Percentiles rank a stretch among this genome's conserved stretches.
Conservation (phyloP, 53 echinoderm and acorn worm species). For the Pentamera pediparva region DNA sequence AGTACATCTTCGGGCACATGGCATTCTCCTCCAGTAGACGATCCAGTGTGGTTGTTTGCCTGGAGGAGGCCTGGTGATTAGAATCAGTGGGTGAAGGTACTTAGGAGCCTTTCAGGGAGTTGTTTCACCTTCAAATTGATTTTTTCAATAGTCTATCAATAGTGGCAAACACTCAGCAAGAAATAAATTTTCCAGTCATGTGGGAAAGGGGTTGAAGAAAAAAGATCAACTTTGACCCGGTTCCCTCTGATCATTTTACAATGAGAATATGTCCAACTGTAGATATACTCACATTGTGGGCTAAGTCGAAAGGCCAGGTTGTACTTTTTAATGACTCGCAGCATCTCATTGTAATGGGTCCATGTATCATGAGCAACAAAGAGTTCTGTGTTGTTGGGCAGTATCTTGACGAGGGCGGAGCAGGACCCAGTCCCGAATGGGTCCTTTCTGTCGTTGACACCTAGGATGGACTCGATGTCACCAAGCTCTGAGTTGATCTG, state of each 20-base stretch:
- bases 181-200: not conserved
- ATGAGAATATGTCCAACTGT: too few relatives aligned
- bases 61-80: too few relatives aligned
- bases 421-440: constrained; percentile 53
- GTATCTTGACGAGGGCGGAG: constrained; percentile 84
- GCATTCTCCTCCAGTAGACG: too few relatives aligned
- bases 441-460: constrained; percentile 20
- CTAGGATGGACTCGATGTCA: constrained; percentile 64
- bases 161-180: not conserved
- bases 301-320: constrained; percentile 59
- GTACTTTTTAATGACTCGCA: constrained; percentile 80
- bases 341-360: constrained; percentile 53
- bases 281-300: constrained; percentile 37
- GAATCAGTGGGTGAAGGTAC: too few relatives aligned
- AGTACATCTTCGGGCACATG: too few relatives aligned
- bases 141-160: too few relatives aligned
- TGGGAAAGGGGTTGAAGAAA: not conserved
- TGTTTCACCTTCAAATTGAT: too few relatives aligned
- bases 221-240: too few relatives aligned
- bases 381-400: constrained; percentile 73
- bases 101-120: too few relatives aligned
- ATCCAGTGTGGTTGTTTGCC: too few relatives aligned
- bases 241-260: not conserved
- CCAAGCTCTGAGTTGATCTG: constrained; percentile 75
- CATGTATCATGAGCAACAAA: constrained; percentile 81